Percentiles rank a stretch among this genome's conserved stretches.
phyloP scores from a whole-genome alignment of 2,113 vertebrate genomes.

The Sus scrofa region DNA sequence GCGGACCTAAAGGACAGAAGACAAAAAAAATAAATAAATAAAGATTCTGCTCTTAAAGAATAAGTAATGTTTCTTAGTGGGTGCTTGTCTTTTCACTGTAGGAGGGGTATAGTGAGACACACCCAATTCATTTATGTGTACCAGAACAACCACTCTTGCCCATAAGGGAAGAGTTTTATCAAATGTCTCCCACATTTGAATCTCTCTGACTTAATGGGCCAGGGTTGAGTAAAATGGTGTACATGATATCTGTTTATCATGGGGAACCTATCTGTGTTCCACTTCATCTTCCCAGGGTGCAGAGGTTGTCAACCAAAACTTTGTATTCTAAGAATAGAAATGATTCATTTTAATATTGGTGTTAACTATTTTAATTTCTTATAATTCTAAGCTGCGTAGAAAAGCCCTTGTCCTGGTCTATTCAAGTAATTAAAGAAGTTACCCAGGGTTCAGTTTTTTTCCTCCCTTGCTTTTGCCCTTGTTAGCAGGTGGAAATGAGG shows the following conservation, averaged over 20 bases:
- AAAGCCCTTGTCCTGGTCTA: background rate
- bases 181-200: background rate
- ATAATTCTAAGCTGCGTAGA: background rate
- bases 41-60: conserved; percentile 30
- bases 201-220: background rate
- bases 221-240: conserved; percentile 34
- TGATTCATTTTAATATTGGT: conserved; percentile 52
- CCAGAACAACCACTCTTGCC: conserved; percentile 8
- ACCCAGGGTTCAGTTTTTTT: background rate
- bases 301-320: background rate
- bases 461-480: background rate
- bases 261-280: background rate
- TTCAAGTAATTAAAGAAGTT: conserved; percentile 8
- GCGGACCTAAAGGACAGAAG: no score
- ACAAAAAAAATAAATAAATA: no score
- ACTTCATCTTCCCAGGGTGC: background rate
- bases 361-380: conserved; percentile 22
- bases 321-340: conserved; percentile 13
- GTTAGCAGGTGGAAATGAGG: conserved; percentile 34
- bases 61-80: conserved; percentile 11
- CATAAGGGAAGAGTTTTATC: conserved; percentile 6
- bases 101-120: background rate
- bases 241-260: background rate
- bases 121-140: background rate
- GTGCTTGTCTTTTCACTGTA: background rate